Evolutionary conservation across 23 tunicate species (phyloP).

Genomic region (Styela plicata): DNA sequence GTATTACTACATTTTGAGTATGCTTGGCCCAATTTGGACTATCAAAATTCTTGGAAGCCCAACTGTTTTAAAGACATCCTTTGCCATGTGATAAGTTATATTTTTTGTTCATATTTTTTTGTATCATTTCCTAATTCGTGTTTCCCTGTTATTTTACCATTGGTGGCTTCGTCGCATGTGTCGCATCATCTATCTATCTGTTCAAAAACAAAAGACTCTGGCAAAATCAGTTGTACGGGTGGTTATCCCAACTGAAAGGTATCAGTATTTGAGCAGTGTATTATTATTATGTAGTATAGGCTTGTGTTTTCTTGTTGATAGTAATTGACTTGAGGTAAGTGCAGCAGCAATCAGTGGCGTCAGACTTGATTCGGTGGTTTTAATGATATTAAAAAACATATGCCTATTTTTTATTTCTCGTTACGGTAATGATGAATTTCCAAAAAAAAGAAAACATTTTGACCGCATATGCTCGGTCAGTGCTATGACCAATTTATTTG

Average conservation of each 20-base stretch:
- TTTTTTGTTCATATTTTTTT: background rate
- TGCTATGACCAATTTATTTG: too few relatives aligned
- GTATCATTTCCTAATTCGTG: conserved; percentile 22
- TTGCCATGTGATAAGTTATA: background rate
- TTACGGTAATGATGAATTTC: too few relatives aligned
- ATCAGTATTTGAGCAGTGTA: conserved; percentile 11
- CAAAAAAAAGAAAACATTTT: too few relatives aligned
- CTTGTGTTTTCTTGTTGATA: background rate
- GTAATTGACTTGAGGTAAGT: background rate
- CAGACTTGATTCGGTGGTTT: too few relatives aligned
- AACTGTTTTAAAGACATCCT: too few relatives aligned
- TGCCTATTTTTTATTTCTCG: too few relatives aligned
- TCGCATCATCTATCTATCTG: background rate
- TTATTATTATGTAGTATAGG: background rate
- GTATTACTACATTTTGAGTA: too few relatives aligned
- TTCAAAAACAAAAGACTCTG: conserved; percentile 65
- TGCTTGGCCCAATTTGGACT: too few relatives aligned
- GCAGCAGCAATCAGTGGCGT: too few relatives aligned
- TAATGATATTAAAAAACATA: too few relatives aligned
- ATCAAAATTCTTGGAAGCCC: too few relatives aligned
- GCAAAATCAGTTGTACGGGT: conserved; percentile 91
- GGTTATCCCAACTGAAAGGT: conserved; percentile 98
- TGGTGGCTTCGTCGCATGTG: conserved; percentile 32
- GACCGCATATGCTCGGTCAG: too few relatives aligned
- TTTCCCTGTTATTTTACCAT: conserved; percentile 39